These are phyloP conservation scores for Anarrhichthys ocellatus DNA, from an alignment of 2,113 vertebrate species.

Conservation along the genomic window DNA sequence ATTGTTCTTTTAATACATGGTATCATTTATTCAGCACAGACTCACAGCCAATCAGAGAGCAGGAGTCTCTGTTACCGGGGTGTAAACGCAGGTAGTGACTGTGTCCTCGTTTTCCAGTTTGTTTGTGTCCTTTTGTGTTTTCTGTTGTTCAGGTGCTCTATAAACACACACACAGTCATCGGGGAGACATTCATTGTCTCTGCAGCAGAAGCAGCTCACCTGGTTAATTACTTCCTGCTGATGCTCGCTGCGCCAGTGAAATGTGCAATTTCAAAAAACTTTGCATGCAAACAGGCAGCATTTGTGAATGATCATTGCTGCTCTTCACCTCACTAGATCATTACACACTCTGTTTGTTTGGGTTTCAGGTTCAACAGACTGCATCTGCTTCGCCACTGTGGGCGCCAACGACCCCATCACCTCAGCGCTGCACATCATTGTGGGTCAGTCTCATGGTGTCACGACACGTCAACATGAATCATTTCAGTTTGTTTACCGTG, in stretches of 20 bases:
- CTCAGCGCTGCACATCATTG: constrained; percentile 93
- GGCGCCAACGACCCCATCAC: constrained; percentile 93
- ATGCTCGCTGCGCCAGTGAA: background rate
- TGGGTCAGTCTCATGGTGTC: constrained; percentile 85
- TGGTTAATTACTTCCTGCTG: constrained; percentile 17
- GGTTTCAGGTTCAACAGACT: constrained; percentile 94
- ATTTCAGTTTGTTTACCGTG: background rate
- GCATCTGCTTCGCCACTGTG: constrained; percentile 93
- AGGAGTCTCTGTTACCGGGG: background rate
- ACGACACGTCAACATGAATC: background rate
- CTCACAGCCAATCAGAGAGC: constrained; percentile 12
- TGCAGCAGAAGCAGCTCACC: constrained; percentile 17
- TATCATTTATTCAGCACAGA: background rate
- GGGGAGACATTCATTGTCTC: constrained; percentile 14
- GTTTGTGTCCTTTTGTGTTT: constrained; percentile 9
- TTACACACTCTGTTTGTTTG: background rate
- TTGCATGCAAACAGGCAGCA: background rate
- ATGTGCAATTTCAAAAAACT: background rate
- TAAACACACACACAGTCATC: constrained; percentile 9
- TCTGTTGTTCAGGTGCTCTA: constrained; percentile 4
- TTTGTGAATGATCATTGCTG: background rate
- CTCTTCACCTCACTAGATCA: background rate
- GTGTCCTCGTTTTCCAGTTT: constrained; percentile 9
- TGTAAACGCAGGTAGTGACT: background rate
- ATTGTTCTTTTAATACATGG: too few relatives aligned